Conservation (phyloP, 2,888 invertebrate genomes). For the Colostygia pectinataria region DNA sequence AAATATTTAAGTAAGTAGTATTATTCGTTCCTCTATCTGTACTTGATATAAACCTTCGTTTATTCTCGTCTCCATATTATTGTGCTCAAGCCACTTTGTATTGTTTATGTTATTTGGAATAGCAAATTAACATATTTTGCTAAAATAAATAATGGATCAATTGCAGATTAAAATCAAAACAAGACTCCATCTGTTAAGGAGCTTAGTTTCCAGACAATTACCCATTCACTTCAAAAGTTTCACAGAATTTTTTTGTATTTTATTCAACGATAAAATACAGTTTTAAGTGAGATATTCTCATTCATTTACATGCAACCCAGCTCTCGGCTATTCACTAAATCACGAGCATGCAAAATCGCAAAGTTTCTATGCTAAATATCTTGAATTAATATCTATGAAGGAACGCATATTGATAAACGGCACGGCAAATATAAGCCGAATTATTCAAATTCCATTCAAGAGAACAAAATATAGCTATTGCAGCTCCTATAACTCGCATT, state of each 20-base stretch:
- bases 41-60: too few relatives aligned
- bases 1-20: too few relatives aligned
- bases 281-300: constrained; percentile 34
- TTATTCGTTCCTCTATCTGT: too few relatives aligned
- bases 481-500: constrained; percentile 66
- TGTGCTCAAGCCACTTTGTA: too few relatives aligned
- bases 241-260: constrained; percentile 25
- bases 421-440: constrained; percentile 65
- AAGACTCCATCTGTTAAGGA: constrained; percentile 14
- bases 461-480: constrained; percentile 67
- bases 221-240: constrained; percentile 29
- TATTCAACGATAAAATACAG: constrained; percentile 31
- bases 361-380: constrained; percentile 52
- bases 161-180: constrained; percentile 16
- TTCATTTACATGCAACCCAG: constrained; percentile 41
- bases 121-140: too few relatives aligned
- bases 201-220: constrained; percentile 32
- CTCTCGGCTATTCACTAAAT: constrained; percentile 44
- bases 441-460: constrained; percentile 67
- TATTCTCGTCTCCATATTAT: too few relatives aligned
- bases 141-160: neutral
- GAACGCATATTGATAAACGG: constrained; percentile 51
- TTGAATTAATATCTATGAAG: constrained; percentile 50
- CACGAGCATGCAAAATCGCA: constrained; percentile 51
- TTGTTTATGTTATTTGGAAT: too few relatives aligned